Base-by-base conservation (phyloP, 2,113 vertebrate species). In the Trichechus manatus region DNA sequence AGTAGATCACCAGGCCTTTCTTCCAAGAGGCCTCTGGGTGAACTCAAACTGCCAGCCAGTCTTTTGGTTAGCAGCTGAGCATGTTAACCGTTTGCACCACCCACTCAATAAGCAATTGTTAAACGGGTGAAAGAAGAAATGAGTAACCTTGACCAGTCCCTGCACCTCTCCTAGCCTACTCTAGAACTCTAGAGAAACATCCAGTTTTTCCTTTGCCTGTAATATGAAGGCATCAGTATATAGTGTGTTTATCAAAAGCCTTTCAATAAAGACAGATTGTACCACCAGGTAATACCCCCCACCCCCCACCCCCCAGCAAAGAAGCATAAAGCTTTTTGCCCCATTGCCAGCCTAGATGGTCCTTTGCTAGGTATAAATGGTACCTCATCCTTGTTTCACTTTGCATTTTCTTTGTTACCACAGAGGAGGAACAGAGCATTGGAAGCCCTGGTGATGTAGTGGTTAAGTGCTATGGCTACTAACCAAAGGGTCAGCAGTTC, bases 281-380 rank as follows among this genome's bases (percentile, higher is more conserved):
- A 14, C 50, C 61, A 36, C 36, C 61, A 78, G 61, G 10, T 0
- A n/a, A 25, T n/a, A 47, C 47, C 74, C 74, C 14, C 2, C 10
- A 8, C 23, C 36, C 19, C 10, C 42, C 33, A 6, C 23, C 27
- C 29, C 39, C 9, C 2, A 25, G 50, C 36, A 53, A n/a, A 91
- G 53, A 44, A 66, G 5, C 29, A 39, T 19, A 72, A 23, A 36
- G 44, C 31, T 29, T n/a, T 72, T 1, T 2, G 36, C 50, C 66
- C 66, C 5, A 0, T 36, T 29, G 68, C 13, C 72, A 6, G 72
- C 23, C 29, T 0, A 56, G 59, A 31, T 5, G 1, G 9, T 36
- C 36, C 17, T 4, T 0, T 78, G 42, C n/a, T 25, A 2, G 27
- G 19, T 17, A 1, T 13, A 19, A 6, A n/a, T 1, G 42, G 25